phyloP scores from a whole-genome alignment of 2,797 vertebrate genomes.

The Sebastiscus tertius region DNA sequence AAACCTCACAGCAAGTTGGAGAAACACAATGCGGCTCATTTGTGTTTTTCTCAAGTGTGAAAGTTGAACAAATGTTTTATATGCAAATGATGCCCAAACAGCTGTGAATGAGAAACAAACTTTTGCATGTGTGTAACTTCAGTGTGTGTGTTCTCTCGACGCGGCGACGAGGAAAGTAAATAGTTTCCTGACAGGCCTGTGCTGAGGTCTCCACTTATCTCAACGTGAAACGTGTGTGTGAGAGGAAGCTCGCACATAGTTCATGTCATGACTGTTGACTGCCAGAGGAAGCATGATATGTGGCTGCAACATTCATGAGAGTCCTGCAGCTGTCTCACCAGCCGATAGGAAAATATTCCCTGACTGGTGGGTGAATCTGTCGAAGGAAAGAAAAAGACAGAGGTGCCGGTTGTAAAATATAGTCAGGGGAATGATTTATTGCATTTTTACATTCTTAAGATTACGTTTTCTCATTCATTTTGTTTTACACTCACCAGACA shows the following conservation, averaged over 20 bases:
- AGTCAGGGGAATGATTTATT: conserved; percentile 51
- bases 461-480: conserved; percentile 31
- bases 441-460: conserved; percentile 55
- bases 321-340: conserved; percentile 61
- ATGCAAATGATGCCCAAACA: conserved; percentile 41
- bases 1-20: conserved; percentile 13
- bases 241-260: conserved; percentile 61
- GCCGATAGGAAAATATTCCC: conserved; percentile 47
- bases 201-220: conserved; percentile 58
- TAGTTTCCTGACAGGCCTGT: conserved; percentile 58
- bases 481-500: conserved; percentile 13
- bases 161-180: conserved; percentile 44
- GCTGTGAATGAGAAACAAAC: conserved; percentile 48
- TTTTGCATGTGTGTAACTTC: conserved; percentile 18
- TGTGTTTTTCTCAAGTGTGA: conserved; percentile 39
- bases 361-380: conserved; percentile 42
- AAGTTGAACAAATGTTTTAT: conserved; percentile 53
- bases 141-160: conserved; percentile 35
- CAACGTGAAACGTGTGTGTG: conserved; percentile 49
- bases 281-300: conserved; percentile 65
- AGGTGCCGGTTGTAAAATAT: conserved; percentile 43
- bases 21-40: not conserved
- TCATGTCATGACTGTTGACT: conserved; percentile 64
- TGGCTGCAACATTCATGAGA: conserved; percentile 61
- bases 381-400: conserved; percentile 14